These are phyloP conservation scores for Hippocampus guttulatus DNA, from an alignment of 2,113 vertebrate genomes.

Conservation along the genomic window DNA sequence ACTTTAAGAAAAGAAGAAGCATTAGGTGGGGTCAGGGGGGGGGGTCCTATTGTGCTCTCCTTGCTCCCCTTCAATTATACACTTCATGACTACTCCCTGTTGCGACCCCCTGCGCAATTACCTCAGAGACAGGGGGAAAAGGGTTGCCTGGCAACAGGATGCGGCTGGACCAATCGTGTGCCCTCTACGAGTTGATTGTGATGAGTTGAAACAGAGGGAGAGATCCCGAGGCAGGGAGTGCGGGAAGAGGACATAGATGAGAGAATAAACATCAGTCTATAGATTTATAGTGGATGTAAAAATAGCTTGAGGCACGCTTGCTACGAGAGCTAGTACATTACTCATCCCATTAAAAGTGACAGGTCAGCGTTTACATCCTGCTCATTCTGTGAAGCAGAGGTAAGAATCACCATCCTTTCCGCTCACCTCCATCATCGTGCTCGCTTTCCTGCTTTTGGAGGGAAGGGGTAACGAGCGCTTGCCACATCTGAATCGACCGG, in stretches of 20 bases:
- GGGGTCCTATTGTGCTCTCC: conserved; percentile 18
- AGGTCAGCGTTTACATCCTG: neutral
- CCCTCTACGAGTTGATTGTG: conserved; percentile 71
- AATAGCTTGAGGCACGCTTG: neutral
- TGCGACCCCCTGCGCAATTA: conserved; percentile 68
- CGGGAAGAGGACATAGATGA: conserved; percentile 37
- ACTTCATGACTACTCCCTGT: conserved; percentile 33
- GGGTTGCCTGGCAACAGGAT: conserved; percentile 78
- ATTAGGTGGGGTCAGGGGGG: neutral
- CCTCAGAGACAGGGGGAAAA: conserved; percentile 69
- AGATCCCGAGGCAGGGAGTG: conserved; percentile 47
- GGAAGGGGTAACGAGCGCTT: conserved; percentile 50
- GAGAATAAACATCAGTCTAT: conserved; percentile 34
- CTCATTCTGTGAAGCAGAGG: neutral
- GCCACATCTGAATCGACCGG: conserved; percentile 68
- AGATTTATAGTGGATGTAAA: neutral
- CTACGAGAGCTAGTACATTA: neutral
- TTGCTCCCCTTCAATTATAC: conserved; percentile 19
- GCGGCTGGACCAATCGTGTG: conserved; percentile 73
- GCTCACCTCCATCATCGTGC: conserved; percentile 36
- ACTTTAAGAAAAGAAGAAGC: conserved; percentile 12
- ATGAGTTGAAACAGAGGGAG: conserved; percentile 72
- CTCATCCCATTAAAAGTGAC: neutral
- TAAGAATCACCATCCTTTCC: conserved; percentile 1
- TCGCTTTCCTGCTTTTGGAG: conserved; percentile 30